Conservation (phyloP, 2,113 vertebrate genomes). For the Syrmaticus mikado region DNA sequence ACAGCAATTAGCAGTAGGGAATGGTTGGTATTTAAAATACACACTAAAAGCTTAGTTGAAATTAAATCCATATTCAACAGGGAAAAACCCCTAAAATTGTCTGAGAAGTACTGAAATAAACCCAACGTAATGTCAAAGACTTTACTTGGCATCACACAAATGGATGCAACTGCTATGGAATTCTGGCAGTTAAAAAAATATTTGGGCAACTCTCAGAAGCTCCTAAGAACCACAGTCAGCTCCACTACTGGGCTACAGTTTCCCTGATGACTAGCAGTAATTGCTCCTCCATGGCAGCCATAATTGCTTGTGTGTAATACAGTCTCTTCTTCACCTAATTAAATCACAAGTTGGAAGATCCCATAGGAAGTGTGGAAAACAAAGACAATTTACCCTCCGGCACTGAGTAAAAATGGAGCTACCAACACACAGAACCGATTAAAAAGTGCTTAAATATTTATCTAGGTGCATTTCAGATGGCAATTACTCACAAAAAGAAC, state of each 20-base stretch:
- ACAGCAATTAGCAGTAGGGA: neutral
- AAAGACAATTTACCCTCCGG: neutral
- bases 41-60: neutral
- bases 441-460: slow-evolving; percentile 6
- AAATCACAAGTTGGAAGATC: neutral
- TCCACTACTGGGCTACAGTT: neutral
- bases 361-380: neutral
- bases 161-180: neutral
- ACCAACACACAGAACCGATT: neutral
- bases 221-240: neutral
- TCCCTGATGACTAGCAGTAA: neutral
- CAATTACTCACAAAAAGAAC: neutral
- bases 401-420: neutral
- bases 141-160: neutral
- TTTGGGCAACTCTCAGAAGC: neutral
- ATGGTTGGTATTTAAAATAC: neutral
- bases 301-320: neutral
- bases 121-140: neutral
- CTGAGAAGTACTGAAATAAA: neutral
- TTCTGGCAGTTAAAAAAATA: neutral
- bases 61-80: neutral
- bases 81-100: neutral
- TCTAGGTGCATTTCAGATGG: neutral
- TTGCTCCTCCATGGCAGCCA: neutral
- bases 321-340: slow-evolving; percentile 13